A percentile compares a stretch with the other conserved stretches of the same genome.
phyloP scores from a whole-genome alignment of 2,113 vertebrate genomes.

The Notothenia coriiceps region DNA sequence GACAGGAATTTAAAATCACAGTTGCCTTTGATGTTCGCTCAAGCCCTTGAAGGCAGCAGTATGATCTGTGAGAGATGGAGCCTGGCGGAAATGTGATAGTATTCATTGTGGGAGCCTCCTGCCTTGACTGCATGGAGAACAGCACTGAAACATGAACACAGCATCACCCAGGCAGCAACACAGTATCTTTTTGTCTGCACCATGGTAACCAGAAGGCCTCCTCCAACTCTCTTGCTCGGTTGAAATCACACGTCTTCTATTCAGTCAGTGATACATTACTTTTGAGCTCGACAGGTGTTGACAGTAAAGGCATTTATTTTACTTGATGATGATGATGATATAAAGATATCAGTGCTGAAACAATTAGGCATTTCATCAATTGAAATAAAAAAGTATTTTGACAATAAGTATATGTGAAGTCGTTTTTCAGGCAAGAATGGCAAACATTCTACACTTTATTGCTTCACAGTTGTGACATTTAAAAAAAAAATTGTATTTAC shows the following conservation, averaged over 20 bases:
- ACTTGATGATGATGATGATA: constrained; percentile 10
- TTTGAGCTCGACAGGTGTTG: constrained; percentile 22
- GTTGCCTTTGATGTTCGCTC: constrained; percentile 77
- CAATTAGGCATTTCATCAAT: neutral
- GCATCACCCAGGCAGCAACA: constrained; percentile 37
- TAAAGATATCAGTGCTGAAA: neutral
- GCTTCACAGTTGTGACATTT: neutral
- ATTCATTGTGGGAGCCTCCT: constrained; percentile 60
- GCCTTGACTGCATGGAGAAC: constrained; percentile 38
- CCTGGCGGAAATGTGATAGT: constrained; percentile 74
- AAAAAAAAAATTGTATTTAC: too few relatives aligned
- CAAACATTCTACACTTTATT: neutral
- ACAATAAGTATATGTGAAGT: neutral
- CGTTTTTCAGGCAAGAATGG: neutral
- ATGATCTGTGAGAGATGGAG: constrained; percentile 71
- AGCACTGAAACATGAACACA: constrained; percentile 39
- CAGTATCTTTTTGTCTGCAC: constrained; percentile 38
- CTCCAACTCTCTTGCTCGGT: constrained; percentile 43
- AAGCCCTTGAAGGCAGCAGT: constrained; percentile 75
- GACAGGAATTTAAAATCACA: constrained; percentile 75
- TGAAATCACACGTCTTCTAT: constrained; percentile 1
- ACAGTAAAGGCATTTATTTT: neutral
- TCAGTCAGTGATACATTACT: neutral
- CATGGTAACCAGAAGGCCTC: constrained; percentile 49
- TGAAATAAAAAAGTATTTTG: neutral